Evolutionary conservation across 2,113 vertebrate species (phyloP).

Genomic region (Pseudorhombus dupliciocellatus): DNA sequence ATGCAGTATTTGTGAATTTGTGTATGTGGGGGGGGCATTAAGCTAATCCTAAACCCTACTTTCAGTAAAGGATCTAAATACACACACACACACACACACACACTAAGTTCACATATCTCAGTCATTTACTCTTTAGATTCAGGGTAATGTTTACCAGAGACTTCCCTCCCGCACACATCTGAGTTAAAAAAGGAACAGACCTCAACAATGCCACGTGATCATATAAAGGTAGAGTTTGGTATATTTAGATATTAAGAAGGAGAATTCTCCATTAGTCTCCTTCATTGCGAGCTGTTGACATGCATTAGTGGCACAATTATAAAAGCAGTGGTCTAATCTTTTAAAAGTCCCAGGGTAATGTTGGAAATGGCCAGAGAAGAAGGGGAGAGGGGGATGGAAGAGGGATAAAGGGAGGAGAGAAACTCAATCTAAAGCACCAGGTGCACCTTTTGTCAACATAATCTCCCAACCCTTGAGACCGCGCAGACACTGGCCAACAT

Average conservation of each 20-base stretch:
- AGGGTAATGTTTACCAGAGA: too few relatives aligned
- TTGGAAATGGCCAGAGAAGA: constrained; percentile 69
- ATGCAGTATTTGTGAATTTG: too few relatives aligned
- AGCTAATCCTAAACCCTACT: too few relatives aligned
- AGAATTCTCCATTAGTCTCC: constrained; percentile 53
- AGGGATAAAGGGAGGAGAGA: constrained; percentile 71
- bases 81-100: too few relatives aligned
- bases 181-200: constrained; percentile 35
- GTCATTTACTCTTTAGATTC: too few relatives aligned
- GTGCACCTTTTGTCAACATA: constrained; percentile 81
- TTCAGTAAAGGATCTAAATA: too few relatives aligned
- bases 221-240: constrained; percentile 19
- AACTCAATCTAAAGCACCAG: constrained; percentile 83
- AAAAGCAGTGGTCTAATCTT: constrained; percentile 75
- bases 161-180: constrained; percentile 13
- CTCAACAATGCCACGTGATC: constrained; percentile 33
- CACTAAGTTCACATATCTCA: too few relatives aligned
- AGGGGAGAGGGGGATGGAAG: constrained; percentile 68
- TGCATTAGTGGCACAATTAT: constrained; percentile 67
- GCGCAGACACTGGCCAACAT: constrained; percentile 66
- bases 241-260: constrained; percentile 40
- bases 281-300: constrained; percentile 57
- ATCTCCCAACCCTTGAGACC: constrained; percentile 80
- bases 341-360: constrained; percentile 78
- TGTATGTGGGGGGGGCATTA: too few relatives aligned